phyloP scores from a whole-genome alignment of 2,797 vertebrate species.

The Florisuga fusca region DNA sequence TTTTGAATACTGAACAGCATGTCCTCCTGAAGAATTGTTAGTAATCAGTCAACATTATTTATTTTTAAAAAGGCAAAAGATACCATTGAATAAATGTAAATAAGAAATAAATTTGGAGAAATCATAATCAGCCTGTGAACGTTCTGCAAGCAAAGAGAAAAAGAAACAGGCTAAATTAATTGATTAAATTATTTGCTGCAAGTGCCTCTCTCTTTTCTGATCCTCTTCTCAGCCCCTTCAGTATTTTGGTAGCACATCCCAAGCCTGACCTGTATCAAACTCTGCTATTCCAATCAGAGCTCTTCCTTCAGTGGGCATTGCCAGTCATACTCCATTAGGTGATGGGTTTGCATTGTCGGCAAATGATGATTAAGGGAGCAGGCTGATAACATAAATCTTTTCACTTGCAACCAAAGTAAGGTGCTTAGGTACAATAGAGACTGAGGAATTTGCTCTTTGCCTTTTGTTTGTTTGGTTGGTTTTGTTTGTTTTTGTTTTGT shows the following conservation, averaged over 20 bases:
- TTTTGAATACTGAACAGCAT: slow-evolving; percentile 30
- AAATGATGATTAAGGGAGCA: background rate
- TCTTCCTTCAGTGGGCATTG: background rate
- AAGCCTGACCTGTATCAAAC: slow-evolving; percentile 37
- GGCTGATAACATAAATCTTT: slow-evolving; percentile 27
- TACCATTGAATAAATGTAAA: slow-evolving; percentile 39
- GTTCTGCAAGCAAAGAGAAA: slow-evolving; percentile 27
- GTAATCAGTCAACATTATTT: slow-evolving; percentile 54
- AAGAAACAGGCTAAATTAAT: slow-evolving; percentile 32
- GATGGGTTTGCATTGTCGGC: background rate
- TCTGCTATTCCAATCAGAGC: slow-evolving; percentile 21
- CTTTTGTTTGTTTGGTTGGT: too few relatives aligned
- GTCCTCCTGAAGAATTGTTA: slow-evolving; percentile 10
- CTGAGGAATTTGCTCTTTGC: background rate
- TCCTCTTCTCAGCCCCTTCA: background rate
- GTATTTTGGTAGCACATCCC: slow-evolving; percentile 7
- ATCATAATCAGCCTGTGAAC: slow-evolving; percentile 28
- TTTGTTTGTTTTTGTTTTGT: too few relatives aligned
- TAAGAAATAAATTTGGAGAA: slow-evolving; percentile 52
- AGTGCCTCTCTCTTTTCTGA: background rate
- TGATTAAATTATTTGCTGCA: slow-evolving; percentile 32
- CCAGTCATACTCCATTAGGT: background rate
- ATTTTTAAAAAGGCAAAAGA: slow-evolving; percentile 42
- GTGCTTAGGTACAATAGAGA: background rate
- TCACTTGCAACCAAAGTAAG: background rate